These are phyloP conservation scores for Siniperca obscura DNA, from an alignment of 2,797 vertebrate genomes.

Conservation along the genomic window DNA sequence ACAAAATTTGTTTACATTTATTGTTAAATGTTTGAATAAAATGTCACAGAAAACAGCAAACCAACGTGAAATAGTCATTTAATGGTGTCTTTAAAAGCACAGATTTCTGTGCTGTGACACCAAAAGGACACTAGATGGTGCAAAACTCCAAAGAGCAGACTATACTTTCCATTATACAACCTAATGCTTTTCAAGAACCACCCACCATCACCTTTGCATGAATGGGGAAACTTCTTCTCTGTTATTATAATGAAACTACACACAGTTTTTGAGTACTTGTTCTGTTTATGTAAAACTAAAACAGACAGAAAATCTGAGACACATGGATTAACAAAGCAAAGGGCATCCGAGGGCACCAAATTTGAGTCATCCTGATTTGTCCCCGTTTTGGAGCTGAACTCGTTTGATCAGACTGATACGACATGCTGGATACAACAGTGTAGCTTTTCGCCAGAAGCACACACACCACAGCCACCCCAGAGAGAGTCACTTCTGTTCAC, in stretches of 20 bases:
- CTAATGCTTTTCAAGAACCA: constrained; percentile 57
- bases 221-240: constrained; percentile 52
- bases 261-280: neutral
- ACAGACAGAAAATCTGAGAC: neutral
- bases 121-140: constrained; percentile 70
- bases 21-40: neutral
- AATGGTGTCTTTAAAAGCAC: neutral
- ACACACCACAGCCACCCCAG: neutral
- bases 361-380: constrained; percentile 49
- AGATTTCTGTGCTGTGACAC: constrained; percentile 5
- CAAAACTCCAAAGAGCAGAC: constrained; percentile 12
- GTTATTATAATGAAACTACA: constrained; percentile 24
- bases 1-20: neutral
- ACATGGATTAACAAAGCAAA: constrained; percentile 26
- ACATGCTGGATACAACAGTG: constrained; percentile 16
- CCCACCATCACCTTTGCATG: constrained; percentile 13
- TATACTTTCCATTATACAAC: constrained; percentile 7
- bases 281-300: constrained; percentile 17
- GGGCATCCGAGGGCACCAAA: neutral
- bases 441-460: constrained; percentile 9
- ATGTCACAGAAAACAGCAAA: neutral
- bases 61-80: neutral
- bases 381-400: constrained; percentile 48
- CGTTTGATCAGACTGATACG: constrained; percentile 43
- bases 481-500: constrained; percentile 30